A percentile compares a stretch with the other conserved stretches of the same genome.
These are phyloP conservation scores for Dromiciops gliroides DNA, from an alignment of 2,113 vertebrate species.

Conservation along the genomic window DNA sequence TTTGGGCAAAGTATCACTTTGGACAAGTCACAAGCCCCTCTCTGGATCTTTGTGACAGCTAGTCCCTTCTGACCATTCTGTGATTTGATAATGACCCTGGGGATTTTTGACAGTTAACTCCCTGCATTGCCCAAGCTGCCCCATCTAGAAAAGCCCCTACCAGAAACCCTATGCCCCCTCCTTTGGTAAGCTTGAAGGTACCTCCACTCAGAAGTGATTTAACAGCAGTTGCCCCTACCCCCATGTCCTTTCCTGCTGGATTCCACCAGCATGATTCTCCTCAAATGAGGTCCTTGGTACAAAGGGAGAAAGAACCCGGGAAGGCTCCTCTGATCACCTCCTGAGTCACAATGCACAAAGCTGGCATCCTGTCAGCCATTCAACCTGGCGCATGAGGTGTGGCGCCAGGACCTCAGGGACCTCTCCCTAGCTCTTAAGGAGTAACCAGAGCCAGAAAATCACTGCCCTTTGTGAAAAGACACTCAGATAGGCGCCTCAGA, in stretches of 20 bases:
- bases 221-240: neutral
- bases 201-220: neutral
- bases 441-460: slow-evolving; percentile 55
- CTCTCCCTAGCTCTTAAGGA: neutral
- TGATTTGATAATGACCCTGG: neutral
- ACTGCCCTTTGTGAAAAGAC: neutral
- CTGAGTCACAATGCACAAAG: neutral
- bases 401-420: neutral
- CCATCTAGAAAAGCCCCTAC: neutral
- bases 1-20: no score
- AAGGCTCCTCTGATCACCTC: neutral
- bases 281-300: neutral
- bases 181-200: neutral
- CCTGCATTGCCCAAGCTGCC: neutral
- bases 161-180: neutral
- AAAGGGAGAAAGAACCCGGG: neutral
- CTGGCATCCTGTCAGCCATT: neutral
- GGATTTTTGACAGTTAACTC: neutral
- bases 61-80: neutral
- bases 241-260: neutral
- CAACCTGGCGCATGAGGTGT: neutral
- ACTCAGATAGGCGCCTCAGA: slow-evolving; percentile 54
- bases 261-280: neutral
- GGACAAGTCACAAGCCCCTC: neutral
- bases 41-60: neutral